A percentile compares a stretch with the other conserved stretches of the same genome.
Evolutionary conservation across 2,113 vertebrate species (phyloP).

Genomic region (Poeciliopsis prolifica): DNA sequence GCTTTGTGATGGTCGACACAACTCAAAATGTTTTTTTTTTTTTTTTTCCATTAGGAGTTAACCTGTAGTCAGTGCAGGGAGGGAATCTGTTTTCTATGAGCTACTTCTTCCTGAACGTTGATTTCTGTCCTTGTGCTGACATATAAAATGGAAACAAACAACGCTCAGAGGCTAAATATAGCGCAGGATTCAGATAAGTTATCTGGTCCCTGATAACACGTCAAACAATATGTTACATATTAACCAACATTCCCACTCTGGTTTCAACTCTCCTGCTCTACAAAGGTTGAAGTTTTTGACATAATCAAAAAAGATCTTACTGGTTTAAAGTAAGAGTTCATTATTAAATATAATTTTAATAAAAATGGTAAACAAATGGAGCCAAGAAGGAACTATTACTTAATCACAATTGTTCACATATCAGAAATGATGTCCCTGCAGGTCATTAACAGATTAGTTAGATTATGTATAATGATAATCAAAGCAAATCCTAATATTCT

Average conservation of each 20-base stretch:
- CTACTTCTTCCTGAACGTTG: conserved; percentile 34
- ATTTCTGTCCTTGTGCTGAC: conserved; percentile 38
- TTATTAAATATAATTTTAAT: background rate
- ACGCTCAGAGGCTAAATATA: conserved; percentile 56
- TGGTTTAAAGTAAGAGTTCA: background rate
- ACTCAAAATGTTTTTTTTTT: conserved; percentile 57
- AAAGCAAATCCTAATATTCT: background rate
- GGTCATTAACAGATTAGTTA: background rate
- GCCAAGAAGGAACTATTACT: background rate
- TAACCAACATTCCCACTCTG: conserved; percentile 58
- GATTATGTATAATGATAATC: background rate
- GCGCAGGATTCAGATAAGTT: conserved; percentile 54
- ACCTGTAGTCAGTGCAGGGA: conserved; percentile 17
- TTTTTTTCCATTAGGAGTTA: conserved; percentile 34
- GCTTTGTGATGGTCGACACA: conserved; percentile 44
- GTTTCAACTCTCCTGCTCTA: conserved; percentile 26
- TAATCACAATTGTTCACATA: background rate
- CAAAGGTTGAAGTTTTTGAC: background rate
- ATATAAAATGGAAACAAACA: conserved; percentile 47
- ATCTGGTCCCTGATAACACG: conserved; percentile 60
- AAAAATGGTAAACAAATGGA: too few relatives aligned
- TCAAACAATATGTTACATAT: conserved; percentile 68
- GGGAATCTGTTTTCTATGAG: conserved; percentile 19
- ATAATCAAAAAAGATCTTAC: background rate
- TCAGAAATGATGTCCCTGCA: background rate